phyloP scores from a whole-genome alignment of 2,888 invertebrate species.

The Tholera decimalis region DNA sequence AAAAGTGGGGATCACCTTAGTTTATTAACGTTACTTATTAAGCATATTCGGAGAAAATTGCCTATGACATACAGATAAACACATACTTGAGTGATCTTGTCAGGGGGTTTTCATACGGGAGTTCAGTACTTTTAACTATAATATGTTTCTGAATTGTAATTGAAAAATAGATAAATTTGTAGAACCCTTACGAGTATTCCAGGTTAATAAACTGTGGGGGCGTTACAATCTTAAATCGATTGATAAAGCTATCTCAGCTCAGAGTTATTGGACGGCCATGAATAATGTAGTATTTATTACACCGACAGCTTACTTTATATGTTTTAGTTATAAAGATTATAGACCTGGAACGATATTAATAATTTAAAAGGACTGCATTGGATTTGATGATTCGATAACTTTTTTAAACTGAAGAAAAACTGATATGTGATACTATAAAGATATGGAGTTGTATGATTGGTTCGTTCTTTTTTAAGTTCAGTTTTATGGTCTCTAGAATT shows the following conservation, averaged over 20 bases:
- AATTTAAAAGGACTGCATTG: neutral
- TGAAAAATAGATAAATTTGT: neutral
- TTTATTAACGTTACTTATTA: too few species aligned
- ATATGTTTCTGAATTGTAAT: neutral
- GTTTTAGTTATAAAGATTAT: slow-evolving; percentile 9
- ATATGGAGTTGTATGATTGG: too few species aligned
- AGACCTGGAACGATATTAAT: neutral
- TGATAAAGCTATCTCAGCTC: slow-evolving; percentile 42
- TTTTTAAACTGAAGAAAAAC: neutral
- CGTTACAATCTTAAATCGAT: slow-evolving; percentile 51
- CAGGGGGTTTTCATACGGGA: too few species aligned
- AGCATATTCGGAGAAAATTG: too few species aligned
- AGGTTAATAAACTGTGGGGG: slow-evolving; percentile 36
- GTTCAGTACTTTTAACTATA: too few species aligned
- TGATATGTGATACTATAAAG: neutral
- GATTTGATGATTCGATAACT: neutral
- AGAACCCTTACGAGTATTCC: slow-evolving; percentile 6
- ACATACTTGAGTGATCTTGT: too few species aligned
- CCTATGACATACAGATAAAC: too few species aligned
- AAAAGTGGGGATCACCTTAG: too few species aligned
- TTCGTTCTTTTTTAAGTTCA: too few species aligned
- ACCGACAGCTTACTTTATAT: slow-evolving; percentile 20
- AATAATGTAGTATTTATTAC: slow-evolving; percentile 46
- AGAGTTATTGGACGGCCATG: slow-evolving; percentile 40
- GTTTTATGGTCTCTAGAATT: too few species aligned